These are phyloP conservation scores for Sebastes itinus DNA, from an alignment of 2,797 vertebrate species.

Conservation along the genomic window DNA sequence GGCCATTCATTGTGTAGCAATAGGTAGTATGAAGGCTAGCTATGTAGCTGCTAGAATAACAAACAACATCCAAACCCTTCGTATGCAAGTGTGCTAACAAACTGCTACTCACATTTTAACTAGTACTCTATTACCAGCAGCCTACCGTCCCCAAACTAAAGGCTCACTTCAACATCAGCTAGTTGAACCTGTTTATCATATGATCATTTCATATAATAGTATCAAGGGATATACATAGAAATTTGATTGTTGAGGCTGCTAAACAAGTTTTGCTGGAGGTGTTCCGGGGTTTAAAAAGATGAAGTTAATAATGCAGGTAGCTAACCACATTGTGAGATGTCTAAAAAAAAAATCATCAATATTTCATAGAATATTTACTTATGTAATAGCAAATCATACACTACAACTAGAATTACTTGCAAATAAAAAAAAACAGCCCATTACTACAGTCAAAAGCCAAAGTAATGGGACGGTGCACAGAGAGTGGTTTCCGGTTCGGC, in stretches of 20 bases:
- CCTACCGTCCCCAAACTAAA: neutral
- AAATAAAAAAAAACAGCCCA: neutral
- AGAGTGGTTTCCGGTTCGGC: neutral
- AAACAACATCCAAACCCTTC: neutral
- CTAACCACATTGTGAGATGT: neutral
- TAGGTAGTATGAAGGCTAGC: conserved; percentile 38
- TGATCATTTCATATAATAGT: neutral
- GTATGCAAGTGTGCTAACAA: neutral
- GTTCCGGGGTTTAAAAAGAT: neutral
- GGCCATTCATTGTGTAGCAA: neutral
- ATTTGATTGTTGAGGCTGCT: neutral
- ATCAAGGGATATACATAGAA: neutral
- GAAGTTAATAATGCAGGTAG: neutral
- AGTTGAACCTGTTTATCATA: neutral
- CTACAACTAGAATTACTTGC: neutral
- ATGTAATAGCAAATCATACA: neutral
- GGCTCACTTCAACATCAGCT: neutral
- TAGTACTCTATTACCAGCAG: neutral
- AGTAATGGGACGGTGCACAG: neutral
- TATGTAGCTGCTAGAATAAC: conserved; percentile 16
- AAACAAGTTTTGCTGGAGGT: neutral
- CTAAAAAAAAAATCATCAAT: neutral
- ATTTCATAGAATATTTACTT: neutral
- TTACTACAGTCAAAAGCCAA: neutral
- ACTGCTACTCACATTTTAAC: neutral